Base-by-base conservation (phyloP, 2,888 invertebrate species). In the Alentia gelatinosa region DNA sequence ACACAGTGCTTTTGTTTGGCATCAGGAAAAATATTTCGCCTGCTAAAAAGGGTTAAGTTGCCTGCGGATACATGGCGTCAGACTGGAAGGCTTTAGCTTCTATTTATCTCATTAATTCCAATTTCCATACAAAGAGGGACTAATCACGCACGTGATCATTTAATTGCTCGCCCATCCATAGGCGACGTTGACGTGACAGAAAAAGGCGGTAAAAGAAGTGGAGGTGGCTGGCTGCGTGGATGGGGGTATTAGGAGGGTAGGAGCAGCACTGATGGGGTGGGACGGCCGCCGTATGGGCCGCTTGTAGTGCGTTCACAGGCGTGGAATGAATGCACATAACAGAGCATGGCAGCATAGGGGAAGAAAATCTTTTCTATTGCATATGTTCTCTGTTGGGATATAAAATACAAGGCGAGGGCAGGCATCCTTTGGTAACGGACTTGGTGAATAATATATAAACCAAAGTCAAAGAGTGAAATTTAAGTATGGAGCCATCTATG, bases 41-140 rank as follows among this genome's bases (percentile, higher is more conserved):
- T n/a, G 56, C 56, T n/a, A 3, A 56, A 56, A 56, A 56, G 56
- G 19, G 56, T 56, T 56, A 56, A 5, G 23, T n/a, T 1, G 56
- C 56, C 56, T 12, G 5, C 23, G 56, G 56, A 56, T n/a, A 56
- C n/a, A n/a, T 56, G 19, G n/a, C 56, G 5, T 4, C 56, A 19
- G 3, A 56, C 19, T 19, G 56, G 56, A n/a, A 26, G 68, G 68
- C 68, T 39, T 39, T 79, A 79, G 79, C 39, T 19, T 35, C 79
- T 79, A 79, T 39, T 79, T 79, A 79, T 39, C 37, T 39, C 79
- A 79, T 79, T 79, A 39, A 79, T 35, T 79, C 37, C 74, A 74
- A 74, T 74, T 35, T 74, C 37, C 79, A 79, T 37, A 79, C 79
- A 79, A 37, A 79, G 79, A 79, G 79, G 79, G 19, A 19, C 37